Base-by-base conservation (phyloP, 2,797 vertebrate genomes). In the Sebastes elongatus region DNA sequence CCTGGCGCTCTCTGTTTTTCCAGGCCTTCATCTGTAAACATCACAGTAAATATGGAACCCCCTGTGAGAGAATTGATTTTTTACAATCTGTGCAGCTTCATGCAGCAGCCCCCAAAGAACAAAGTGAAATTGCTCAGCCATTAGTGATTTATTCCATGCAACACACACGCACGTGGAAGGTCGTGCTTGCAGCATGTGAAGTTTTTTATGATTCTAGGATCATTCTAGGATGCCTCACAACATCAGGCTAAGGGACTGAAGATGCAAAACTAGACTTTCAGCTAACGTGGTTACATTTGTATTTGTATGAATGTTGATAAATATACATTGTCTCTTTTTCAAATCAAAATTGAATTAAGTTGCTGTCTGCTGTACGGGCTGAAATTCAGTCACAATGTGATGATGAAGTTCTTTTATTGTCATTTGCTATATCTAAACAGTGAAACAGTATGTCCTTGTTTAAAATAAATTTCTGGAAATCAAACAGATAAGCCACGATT, bases 21-120 rank as follows among this genome's bases (percentile, higher is more conserved):
- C 73, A 78, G 63, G 61, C 78, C 62, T 84, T 89, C 85, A 89
- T 93, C 89, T 83, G 83, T 88, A 90, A 89, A 91, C 87, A 89
- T 88, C 89, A 85, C 80, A 84, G 85, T 85, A 85, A 88, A 88
- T 84, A 82, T 85, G 73, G 28, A 82, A 20, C 60, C 67, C 79
- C 32, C 33, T 32, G 80, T 3, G 60, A 81, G 79, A 70, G 49
- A 81, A 90, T 90, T 82, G 86, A 92, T 92, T 93, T 92, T 55
- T 84, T 80, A 87, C 83, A 88, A 82, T 86, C 71, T 75, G 84
- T 72, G 62, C 71, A 74, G 76, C 78, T 74, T 81, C 62, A 46
- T 67, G 71, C 78, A 30, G 64, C 74, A 82, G 65, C 63, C 85
- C 79, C 74, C 27, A 23, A 74, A 78, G 74, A 75, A 67, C 69